Conservation (phyloP, 2,797 vertebrate species). For the Tolypeutes matacus region DNA sequence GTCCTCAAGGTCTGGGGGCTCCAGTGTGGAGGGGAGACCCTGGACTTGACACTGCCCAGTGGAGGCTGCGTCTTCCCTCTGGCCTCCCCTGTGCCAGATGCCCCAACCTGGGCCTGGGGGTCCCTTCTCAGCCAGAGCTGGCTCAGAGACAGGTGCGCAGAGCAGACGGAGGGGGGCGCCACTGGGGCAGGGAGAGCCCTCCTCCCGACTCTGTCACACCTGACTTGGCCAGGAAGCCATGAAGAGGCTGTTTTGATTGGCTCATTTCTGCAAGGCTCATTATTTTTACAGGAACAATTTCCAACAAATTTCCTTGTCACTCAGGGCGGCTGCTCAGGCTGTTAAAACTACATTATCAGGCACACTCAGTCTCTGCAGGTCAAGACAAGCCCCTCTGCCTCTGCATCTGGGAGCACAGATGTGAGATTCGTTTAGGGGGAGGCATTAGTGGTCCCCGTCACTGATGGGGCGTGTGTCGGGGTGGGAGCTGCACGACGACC, state of each 20-base stretch:
- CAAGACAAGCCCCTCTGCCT: conserved; percentile 53
- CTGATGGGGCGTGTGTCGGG: accelerated
- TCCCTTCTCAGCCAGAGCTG: not conserved
- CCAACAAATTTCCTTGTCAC: conserved; percentile 80
- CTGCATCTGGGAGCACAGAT: not conserved
- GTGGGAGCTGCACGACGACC: accelerated
- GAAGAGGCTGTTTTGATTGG: conserved; percentile 73
- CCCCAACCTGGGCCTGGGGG: not conserved
- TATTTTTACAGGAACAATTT: conserved; percentile 79
- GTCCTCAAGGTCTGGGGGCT: not conserved
- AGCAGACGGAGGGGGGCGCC: accelerated
- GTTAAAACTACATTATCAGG: conserved; percentile 73
- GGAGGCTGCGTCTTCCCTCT: not conserved
- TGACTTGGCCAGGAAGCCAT: conserved; percentile 56
- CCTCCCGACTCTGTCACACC: not conserved
- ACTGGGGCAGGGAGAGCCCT: too few relatives aligned
- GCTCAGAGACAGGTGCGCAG: not conserved
- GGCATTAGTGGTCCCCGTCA: accelerated
- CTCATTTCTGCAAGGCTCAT: conserved; percentile 44
- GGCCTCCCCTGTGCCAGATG: too few relatives aligned
- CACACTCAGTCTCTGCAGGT: conserved; percentile 33
- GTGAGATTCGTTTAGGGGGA: not conserved
- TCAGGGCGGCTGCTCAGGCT: conserved; percentile 56
- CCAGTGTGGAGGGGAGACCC: accelerated
- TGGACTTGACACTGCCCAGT: not conserved